A percentile compares a stretch with the other conserved stretches of the same genome.
Conservation (phyloP, 2,888 invertebrate species). For the Phengaris alcon region DNA sequence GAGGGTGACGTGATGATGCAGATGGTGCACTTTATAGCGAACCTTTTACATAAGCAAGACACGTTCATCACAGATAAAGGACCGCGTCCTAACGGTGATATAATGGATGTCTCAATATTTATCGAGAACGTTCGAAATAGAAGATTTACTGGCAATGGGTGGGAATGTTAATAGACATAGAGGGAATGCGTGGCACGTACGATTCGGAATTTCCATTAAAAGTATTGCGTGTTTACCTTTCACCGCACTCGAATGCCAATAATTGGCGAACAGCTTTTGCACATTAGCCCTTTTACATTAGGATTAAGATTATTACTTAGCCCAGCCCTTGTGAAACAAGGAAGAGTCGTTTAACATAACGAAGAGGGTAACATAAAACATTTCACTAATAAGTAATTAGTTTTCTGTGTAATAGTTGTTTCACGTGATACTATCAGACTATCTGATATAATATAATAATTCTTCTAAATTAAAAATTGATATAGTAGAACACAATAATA, state of each 20-base stretch:
- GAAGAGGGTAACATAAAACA: not conserved
- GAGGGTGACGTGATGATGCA: not conserved
- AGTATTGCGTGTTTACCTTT: slow-evolving; percentile 26
- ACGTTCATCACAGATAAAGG: slow-evolving; percentile 16
- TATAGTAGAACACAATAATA: not conserved
- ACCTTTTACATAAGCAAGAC: slow-evolving; percentile 4
- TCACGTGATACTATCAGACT: not conserved
- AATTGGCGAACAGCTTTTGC: slow-evolving; percentile 9
- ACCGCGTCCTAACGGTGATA: slow-evolving; percentile 18
- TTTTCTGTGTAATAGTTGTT: not conserved
- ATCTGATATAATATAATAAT: not conserved
- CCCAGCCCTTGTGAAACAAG: not conserved
- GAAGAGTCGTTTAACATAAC: not conserved
- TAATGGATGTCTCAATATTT: slow-evolving; percentile 22
- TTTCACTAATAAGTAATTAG: no score
- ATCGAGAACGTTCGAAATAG: slow-evolving; percentile 15
- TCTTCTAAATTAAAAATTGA: not conserved
- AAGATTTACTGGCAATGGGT: not conserved
- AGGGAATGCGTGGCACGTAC: slow-evolving; percentile 12
- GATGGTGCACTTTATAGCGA: not conserved
- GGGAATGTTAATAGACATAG: slow-evolving; percentile 22
- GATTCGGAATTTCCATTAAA: slow-evolving; percentile 25
- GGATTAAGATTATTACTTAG: slow-evolving; percentile 10
- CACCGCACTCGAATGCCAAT: slow-evolving; percentile 15
- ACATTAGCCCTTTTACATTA: slow-evolving; percentile 6